phyloP scores from a whole-genome alignment of 1,140 invertebrate species.

The Pseudomyrmex concolor region DNA sequence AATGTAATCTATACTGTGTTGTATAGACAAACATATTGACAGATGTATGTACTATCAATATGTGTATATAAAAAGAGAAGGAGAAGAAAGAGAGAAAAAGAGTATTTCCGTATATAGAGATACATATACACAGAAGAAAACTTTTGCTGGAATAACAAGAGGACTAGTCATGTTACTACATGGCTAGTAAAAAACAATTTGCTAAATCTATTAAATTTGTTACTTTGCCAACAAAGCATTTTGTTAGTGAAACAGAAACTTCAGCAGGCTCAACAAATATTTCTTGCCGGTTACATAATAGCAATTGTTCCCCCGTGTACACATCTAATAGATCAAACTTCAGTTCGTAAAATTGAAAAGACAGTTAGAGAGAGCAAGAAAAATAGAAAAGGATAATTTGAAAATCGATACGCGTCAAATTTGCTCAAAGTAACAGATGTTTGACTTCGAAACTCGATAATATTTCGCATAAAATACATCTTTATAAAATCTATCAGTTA shows the following conservation, averaged over 20 bases:
- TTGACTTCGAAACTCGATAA: neutral
- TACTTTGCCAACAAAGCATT: no score
- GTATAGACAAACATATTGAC: neutral
- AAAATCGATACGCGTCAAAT: slow-evolving; percentile 3
- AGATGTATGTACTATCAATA: neutral
- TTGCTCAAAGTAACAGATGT: slow-evolving; percentile 16
- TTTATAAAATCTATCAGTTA: neutral
- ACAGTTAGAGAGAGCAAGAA: neutral
- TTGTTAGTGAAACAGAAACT: no score
- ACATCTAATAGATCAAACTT: neutral
- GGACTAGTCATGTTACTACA: no score
- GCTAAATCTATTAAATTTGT: no score
- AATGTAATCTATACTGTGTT: slow-evolving; percentile 19
- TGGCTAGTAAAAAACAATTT: no score
- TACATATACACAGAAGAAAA: no score
- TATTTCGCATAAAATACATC: neutral
- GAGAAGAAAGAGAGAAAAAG: neutral
- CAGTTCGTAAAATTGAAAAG: neutral
- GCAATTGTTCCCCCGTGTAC: no score
- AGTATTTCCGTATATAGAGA: no score
- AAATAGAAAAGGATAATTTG: neutral
- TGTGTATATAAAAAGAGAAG: neutral
- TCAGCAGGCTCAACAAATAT: no score
- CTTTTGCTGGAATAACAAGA: no score
- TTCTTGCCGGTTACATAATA: no score